Conservation (phyloP, 2,888 invertebrate species). For the Melinaea menophilus region DNA sequence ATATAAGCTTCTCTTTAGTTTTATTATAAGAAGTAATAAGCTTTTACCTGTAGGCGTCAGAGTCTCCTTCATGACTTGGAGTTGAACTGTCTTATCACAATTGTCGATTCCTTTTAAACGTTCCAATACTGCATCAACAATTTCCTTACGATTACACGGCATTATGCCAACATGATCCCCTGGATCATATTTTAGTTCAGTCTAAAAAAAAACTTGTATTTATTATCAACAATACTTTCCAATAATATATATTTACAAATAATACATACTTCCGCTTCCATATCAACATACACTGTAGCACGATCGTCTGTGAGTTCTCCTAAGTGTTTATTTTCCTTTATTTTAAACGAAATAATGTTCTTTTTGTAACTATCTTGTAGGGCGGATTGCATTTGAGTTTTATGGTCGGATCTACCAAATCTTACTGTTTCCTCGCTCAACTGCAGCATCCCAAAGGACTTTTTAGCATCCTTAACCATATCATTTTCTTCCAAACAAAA, state of each 20-base stretch:
- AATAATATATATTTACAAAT: background rate
- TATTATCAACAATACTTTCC: background rate
- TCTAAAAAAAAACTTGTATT: conserved; percentile 43
- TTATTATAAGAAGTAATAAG: background rate
- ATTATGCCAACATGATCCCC: conserved; percentile 97
- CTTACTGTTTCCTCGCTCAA: conserved; percentile 85
- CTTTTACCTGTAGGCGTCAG: conserved; percentile 87
- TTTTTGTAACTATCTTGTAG: conserved; percentile 59
- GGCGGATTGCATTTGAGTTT: conserved; percentile 46
- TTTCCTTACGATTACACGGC: conserved; percentile 85
- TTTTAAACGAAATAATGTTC: conserved; percentile 70
- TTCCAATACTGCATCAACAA: conserved; percentile 87
- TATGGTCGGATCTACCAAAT: conserved; percentile 77
- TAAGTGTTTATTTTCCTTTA: conserved; percentile 76
- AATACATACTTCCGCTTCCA: conserved; percentile 65
- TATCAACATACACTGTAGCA: conserved; percentile 79
- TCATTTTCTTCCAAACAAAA: conserved; percentile 95
- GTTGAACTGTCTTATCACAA: conserved; percentile 82
- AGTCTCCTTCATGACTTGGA: conserved; percentile 89
- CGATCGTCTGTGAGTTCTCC: conserved; percentile 77
- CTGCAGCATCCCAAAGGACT: conserved; percentile 84
- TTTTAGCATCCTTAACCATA: conserved; percentile 87
- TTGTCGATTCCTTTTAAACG: conserved; percentile 82
- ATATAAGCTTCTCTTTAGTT: no score
- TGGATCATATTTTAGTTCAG: conserved; percentile 84